Conservation (phyloP, 1,140 invertebrate genomes). For the Magallana gigas region DNA sequence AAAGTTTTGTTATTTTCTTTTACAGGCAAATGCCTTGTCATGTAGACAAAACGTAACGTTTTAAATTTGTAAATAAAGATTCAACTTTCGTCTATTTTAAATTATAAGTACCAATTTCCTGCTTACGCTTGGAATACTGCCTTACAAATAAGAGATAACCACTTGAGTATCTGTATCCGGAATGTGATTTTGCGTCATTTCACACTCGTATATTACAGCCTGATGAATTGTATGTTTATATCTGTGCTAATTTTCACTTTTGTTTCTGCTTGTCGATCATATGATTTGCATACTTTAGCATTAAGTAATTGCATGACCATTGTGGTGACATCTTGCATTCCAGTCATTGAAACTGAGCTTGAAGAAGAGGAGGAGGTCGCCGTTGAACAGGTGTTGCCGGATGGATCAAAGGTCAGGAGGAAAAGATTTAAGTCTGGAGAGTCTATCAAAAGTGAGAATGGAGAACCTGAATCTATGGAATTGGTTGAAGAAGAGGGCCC, state of each 20-base stretch:
- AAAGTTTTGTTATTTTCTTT: neutral
- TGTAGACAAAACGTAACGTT: slow-evolving; percentile 26
- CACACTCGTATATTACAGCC: neutral
- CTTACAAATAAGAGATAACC: neutral
- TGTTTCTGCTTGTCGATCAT: neutral
- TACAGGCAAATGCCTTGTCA: slow-evolving; percentile 37
- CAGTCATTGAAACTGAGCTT: slow-evolving; percentile 69
- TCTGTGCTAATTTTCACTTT: slow-evolving; percentile 15
- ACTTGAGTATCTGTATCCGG: slow-evolving; percentile 2
- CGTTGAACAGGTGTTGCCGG: slow-evolving; percentile 69
- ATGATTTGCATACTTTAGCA: neutral
- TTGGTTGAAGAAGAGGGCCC: slow-evolving; percentile 64
- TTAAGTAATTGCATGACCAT: neutral
- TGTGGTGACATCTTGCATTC: slow-evolving; percentile 55
- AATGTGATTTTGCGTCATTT: slow-evolving; percentile 30
- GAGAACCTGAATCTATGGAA: slow-evolving; percentile 58
- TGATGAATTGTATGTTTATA: neutral
- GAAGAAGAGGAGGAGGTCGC: slow-evolving; percentile 55
- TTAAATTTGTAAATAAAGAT: neutral
- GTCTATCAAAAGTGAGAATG: slow-evolving; percentile 41
- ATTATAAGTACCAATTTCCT: neutral
- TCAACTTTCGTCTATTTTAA: slow-evolving; percentile 5
- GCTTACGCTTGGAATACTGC: neutral
- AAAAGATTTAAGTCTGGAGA: slow-evolving; percentile 51
- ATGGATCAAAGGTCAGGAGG: slow-evolving; percentile 70